A percentile compares a stretch with the other conserved stretches of the same genome.
Conservation (phyloP, 2,113 vertebrate genomes). For the Cichladusa arquata region DNA sequence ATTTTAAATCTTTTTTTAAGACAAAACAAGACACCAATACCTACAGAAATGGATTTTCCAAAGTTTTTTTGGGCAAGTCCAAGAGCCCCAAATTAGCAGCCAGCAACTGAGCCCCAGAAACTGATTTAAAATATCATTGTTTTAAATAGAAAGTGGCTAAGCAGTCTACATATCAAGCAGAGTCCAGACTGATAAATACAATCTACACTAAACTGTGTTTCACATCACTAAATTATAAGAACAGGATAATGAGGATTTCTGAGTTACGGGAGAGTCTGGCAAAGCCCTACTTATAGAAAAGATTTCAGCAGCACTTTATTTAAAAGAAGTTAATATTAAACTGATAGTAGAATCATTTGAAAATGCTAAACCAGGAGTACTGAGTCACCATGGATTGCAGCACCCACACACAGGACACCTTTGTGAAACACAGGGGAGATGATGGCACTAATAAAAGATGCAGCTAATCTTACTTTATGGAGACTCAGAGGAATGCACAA, state of each 20-base stretch:
- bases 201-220: not conserved
- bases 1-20: not conserved
- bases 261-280: not conserved
- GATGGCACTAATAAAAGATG: not conserved
- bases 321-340: not conserved
- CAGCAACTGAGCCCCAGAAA: not conserved
- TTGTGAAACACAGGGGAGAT: not conserved
- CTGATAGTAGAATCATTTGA: not conserved
- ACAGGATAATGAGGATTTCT: not conserved
- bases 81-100: not conserved
- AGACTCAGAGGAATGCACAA: constrained; percentile 15
- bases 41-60: not conserved
- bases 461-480: constrained; percentile 31
- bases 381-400: not conserved
- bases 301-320: not conserved
- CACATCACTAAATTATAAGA: not conserved
- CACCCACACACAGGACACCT: not conserved
- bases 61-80: not conserved
- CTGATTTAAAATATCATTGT: not conserved
- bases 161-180: not conserved
- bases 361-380: not conserved
- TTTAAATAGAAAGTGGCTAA: not conserved
- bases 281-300: not conserved
- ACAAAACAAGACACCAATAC: not conserved
- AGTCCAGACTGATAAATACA: not conserved